Evolutionary conservation across 2,113 vertebrate genomes (phyloP).

Genomic region (Tragelaphus imberbis): DNA sequence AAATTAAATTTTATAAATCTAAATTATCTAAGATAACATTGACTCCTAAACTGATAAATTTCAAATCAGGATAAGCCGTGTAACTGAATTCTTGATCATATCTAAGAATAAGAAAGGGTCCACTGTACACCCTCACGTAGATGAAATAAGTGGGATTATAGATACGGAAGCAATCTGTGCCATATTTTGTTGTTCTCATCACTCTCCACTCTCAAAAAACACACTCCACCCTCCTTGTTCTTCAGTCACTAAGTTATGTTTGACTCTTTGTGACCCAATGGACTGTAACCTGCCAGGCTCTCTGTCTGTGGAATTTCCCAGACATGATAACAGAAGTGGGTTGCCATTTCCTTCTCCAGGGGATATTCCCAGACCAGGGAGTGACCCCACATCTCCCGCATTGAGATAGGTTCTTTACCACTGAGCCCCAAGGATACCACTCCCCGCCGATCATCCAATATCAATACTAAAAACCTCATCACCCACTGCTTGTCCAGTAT

Average conservation of each 20-base stretch:
- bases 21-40: background rate
- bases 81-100: background rate
- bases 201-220: background rate
- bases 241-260: background rate
- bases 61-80: background rate
- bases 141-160: background rate
- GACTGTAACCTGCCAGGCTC: background rate
- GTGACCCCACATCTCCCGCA: background rate
- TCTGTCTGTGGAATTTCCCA: background rate
- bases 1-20: too few relatives aligned
- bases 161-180: background rate
- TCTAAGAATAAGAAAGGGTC: background rate
- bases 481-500: background rate
- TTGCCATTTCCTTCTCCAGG: background rate
- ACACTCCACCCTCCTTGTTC: background rate
- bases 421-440: background rate
- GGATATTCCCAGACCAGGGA: background rate
- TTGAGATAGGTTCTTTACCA: background rate
- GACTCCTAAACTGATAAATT: background rate
- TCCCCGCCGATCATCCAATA: background rate
- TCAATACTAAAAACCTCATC: background rate
- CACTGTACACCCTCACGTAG: background rate
- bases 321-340: background rate
- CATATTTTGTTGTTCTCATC: background rate
- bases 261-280: accelerated